Conservation (phyloP, 2,797 vertebrate genomes). For the Spondyliosoma cantharus region DNA sequence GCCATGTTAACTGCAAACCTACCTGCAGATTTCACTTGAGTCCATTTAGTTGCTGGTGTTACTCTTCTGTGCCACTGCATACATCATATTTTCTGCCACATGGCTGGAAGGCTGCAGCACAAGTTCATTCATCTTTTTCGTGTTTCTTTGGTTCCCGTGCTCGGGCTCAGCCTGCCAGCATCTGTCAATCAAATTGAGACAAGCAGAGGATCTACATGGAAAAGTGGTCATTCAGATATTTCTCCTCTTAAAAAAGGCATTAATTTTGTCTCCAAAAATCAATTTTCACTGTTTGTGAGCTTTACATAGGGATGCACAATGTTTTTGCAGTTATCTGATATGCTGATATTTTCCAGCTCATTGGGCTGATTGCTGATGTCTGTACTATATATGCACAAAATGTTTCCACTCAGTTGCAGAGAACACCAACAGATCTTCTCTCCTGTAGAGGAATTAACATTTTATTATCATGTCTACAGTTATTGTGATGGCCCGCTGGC, state of each 20-base stretch:
- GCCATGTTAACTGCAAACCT: not conserved
- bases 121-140: not conserved
- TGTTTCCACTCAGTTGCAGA: no score
- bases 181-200: slow-evolving; percentile 8
- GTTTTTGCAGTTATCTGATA: no score
- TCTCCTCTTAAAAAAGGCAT: not conserved
- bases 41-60: not conserved
- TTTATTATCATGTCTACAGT: no score
- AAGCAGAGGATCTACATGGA: not conserved
- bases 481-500: no score
- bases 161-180: not conserved
- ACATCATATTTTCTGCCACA: not conserved
- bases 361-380: no score
- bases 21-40: not conserved
- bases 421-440: no score
- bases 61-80: not conserved
- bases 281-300: not conserved
- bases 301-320: no score
- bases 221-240: not conserved
- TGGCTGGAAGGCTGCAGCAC: not conserved
- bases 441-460: no score
- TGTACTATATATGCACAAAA: no score
- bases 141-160: not conserved
- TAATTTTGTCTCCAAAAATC: not conserved
- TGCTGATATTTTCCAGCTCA: no score